Evolutionary conservation across 2,113 vertebrate species (phyloP).

Genomic region (Mobula birostris): DNA sequence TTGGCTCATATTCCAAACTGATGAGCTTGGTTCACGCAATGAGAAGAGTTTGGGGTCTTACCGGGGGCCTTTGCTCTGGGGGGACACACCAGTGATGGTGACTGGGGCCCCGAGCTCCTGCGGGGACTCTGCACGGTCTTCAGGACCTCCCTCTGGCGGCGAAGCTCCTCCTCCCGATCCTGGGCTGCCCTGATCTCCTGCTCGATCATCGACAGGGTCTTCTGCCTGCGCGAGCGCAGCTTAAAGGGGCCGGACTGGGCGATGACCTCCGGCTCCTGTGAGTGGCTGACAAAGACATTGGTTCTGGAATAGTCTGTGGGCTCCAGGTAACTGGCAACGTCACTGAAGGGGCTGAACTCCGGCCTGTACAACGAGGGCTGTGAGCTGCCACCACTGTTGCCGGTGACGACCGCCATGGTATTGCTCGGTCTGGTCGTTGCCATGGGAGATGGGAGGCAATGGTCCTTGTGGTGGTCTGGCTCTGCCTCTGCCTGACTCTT

Average conservation of each 20-base stretch:
- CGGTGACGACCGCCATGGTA: slow-evolving; percentile 56
- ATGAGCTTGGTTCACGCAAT: not conserved
- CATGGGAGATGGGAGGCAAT: slow-evolving; percentile 44
- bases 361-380: slow-evolving; percentile 47
- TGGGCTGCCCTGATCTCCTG: slow-evolving; percentile 96
- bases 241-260: slow-evolving; percentile 75
- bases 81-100: slow-evolving; percentile 62
- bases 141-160: slow-evolving; percentile 69
- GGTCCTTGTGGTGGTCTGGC: slow-evolving; percentile 54
- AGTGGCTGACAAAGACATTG: slow-evolving; percentile 71
- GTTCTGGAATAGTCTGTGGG: slow-evolving; percentile 60
- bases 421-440: slow-evolving; percentile 57
- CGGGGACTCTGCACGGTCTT: slow-evolving; percentile 57
- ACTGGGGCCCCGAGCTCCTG: slow-evolving; percentile 60
- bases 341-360: slow-evolving; percentile 91
- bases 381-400: not conserved
- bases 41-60: slow-evolving; percentile 46
- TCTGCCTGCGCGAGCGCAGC: slow-evolving; percentile 86
- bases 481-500: slow-evolving; percentile 54
- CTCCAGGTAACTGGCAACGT: slow-evolving; percentile 89
- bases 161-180: slow-evolving; percentile 91
- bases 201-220: slow-evolving; percentile 95
- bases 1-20: not conserved
- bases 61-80: slow-evolving; percentile 81
- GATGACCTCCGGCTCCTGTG: slow-evolving; percentile 69